Evolutionary conservation across 2,888 invertebrate species (phyloP).

Genomic region (Steinernema carpocapsae): DNA sequence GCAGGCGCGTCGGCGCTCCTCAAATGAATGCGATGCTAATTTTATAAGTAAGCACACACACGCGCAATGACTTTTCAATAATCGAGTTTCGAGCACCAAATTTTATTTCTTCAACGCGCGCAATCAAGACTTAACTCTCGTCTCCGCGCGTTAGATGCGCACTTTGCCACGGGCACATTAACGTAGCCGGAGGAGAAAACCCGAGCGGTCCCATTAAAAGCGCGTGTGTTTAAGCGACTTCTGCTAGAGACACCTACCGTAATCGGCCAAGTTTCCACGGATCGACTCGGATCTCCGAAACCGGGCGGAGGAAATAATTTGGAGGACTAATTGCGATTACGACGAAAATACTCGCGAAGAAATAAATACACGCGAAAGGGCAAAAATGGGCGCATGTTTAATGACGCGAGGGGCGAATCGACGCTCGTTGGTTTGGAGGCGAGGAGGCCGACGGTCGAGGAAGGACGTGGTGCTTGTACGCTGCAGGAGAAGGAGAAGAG

Average conservation of each 20-base stretch:
- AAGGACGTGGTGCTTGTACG: constrained; percentile 24
- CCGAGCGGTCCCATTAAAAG: too few relatives aligned
- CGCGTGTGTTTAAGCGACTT: too few relatives aligned
- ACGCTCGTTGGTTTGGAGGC: background rate
- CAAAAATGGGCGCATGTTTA: constrained; percentile 24
- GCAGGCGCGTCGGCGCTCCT: constrained; percentile 10
- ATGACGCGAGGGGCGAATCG: constrained; percentile 25
- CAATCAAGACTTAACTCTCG: constrained; percentile 11
- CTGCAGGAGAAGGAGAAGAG: background rate
- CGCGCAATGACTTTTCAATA: constrained; percentile 29
- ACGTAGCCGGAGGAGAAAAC: too few relatives aligned
- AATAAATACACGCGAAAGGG: constrained; percentile 18
- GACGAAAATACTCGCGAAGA: background rate
- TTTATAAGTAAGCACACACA: constrained; percentile 21
- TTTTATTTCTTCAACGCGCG: constrained; percentile 23
- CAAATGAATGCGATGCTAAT: constrained; percentile 29
- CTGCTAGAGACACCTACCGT: background rate
- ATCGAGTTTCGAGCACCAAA: constrained; percentile 21
- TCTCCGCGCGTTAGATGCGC: background rate
- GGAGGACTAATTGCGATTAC: constrained; percentile 10
- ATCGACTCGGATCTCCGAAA: too few relatives aligned
- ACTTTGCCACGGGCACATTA: constrained; percentile 18
- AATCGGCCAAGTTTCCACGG: background rate
- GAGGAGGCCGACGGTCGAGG: background rate
- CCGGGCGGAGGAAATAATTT: background rate